These are phyloP conservation scores for Adelphocoris suturalis DNA, from an alignment of 2,888 invertebrate species.

Conservation along the genomic window DNA sequence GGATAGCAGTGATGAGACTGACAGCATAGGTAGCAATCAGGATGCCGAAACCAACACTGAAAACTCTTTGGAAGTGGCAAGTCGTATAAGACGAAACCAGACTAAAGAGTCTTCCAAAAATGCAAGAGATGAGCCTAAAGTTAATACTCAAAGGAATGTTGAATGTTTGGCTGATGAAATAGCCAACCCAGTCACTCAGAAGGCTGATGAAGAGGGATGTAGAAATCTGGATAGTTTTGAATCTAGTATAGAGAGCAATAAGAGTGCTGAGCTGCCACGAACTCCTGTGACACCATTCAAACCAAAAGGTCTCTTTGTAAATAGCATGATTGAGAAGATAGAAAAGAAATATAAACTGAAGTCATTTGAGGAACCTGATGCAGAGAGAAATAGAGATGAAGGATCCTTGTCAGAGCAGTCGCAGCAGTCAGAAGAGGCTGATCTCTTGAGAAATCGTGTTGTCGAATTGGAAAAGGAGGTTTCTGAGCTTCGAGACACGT, in stretches of 20 bases:
- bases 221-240: constrained; percentile 53
- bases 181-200: neutral
- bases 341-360: constrained; percentile 61
- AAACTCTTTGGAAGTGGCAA: constrained; percentile 7
- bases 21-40: constrained; percentile 19
- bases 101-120: neutral
- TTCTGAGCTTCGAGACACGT: constrained; percentile 34
- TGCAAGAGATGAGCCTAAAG: neutral
- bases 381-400: neutral
- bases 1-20: constrained; percentile 45
- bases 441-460: neutral
- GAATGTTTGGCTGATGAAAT: neutral
- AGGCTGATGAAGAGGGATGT: neutral
- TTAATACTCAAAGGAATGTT: neutral
- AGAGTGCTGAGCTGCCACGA: neutral
- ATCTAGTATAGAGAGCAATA: constrained; percentile 49
- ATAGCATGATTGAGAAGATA: constrained; percentile 64
- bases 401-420: neutral
- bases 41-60: constrained; percentile 28
- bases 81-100: neutral
- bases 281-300: neutral
- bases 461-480: constrained; percentile 55
- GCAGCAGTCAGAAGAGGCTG: neutral
- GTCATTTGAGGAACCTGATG: constrained; percentile 54
- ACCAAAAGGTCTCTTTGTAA: constrained; percentile 58